These are phyloP conservation scores for Hypanus sabinus DNA, from an alignment of 2,113 vertebrate species.

Conservation along the genomic window DNA sequence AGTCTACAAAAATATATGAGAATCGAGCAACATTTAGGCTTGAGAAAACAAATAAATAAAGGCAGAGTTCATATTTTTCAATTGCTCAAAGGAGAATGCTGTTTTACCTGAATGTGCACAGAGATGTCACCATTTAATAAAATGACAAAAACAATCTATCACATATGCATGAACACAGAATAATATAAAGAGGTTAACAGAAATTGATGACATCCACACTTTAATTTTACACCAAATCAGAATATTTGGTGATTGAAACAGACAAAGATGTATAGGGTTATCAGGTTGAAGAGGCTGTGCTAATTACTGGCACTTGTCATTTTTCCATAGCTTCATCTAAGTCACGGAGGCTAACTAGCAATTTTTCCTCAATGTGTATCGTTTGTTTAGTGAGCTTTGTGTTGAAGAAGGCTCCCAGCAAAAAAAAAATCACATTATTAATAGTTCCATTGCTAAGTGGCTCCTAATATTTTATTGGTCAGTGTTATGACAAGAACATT, in stretches of 20 bases:
- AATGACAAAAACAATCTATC: constrained; percentile 88
- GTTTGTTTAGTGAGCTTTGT: constrained; percentile 74
- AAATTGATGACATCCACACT: constrained; percentile 84
- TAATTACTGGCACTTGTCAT: constrained; percentile 91
- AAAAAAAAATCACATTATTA: constrained; percentile 60
- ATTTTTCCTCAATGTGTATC: constrained; percentile 66
- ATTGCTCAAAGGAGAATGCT: constrained; percentile 53
- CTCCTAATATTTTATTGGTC: constrained; percentile 77
- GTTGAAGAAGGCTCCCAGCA: constrained; percentile 61
- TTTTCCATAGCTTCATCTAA: constrained; percentile 79
- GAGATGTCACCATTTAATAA: constrained; percentile 78
- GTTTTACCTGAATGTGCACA: constrained; percentile 58
- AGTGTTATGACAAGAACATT: constrained; percentile 76
- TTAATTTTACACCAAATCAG: constrained; percentile 77
- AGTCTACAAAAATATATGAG: constrained; percentile 54
- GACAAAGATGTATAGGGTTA: constrained; percentile 92
- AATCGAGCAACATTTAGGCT: constrained; percentile 40
- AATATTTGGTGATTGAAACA: constrained; percentile 81
- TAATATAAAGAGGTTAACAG: constrained; percentile 83
- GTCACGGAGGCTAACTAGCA: constrained; percentile 84
- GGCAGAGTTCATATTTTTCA: constrained; percentile 42
- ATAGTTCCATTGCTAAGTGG: constrained; percentile 86
- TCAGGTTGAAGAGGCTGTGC: constrained; percentile 70
- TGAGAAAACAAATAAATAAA: constrained; percentile 40
- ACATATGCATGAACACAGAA: constrained; percentile 72